Percentiles rank a stretch among this genome's conserved stretches.
Evolutionary conservation across 2,113 vertebrate species (phyloP).

Genomic region (Canis aureus): DNA sequence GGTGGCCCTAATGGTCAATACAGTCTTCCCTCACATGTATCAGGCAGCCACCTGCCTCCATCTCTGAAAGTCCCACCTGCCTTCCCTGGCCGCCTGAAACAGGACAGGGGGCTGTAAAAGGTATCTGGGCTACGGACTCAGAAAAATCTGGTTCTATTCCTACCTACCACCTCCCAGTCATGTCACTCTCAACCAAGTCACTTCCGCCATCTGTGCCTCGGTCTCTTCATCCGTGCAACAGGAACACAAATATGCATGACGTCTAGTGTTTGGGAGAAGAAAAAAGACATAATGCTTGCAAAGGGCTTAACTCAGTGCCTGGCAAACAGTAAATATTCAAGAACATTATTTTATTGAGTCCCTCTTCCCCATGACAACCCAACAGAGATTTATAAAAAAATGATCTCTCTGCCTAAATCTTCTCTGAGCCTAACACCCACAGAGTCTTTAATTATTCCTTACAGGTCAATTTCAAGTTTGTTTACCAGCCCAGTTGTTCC

Average conservation of each 20-base stretch:
- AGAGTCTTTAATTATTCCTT: constrained; percentile 79
- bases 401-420: constrained; percentile 32
- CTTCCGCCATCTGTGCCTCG: neutral
- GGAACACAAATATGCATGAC: neutral
- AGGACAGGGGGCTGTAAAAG: neutral
- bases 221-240: neutral
- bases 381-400: constrained; percentile 38
- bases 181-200: neutral
- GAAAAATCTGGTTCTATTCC: neutral
- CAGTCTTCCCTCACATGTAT: neutral
- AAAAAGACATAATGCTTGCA: constrained; percentile 19
- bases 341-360: constrained; percentile 58
- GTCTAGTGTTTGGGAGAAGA: neutral
- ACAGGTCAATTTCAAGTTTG: constrained; percentile 79
- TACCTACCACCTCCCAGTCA: neutral
- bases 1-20: neutral
- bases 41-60: neutral
- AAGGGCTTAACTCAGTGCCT: constrained; percentile 43
- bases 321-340: constrained; percentile 37
- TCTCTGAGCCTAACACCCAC: constrained; percentile 64
- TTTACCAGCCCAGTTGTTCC: constrained; percentile 74
- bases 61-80: neutral
- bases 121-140: neutral
- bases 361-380: constrained; percentile 4
- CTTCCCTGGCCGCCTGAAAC: neutral